A percentile compares a stretch with the other conserved stretches of the same genome.
phyloP scores from a whole-genome alignment of 2,113 vertebrate species.

The Sciurus niger region DNA sequence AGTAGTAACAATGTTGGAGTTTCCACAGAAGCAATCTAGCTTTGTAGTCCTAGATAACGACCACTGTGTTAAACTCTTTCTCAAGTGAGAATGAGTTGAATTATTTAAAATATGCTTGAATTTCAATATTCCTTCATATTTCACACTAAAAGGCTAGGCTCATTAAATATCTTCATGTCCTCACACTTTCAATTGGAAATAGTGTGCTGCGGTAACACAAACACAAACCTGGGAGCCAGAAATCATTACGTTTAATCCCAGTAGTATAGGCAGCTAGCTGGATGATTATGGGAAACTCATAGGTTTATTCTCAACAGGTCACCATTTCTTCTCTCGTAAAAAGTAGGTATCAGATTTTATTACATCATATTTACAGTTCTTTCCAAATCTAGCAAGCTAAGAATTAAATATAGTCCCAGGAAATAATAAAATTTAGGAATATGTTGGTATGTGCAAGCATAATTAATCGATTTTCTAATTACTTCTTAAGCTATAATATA shows the following conservation, averaged over 20 bases:
- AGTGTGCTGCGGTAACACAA: not conserved
- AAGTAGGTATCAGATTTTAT: not conserved
- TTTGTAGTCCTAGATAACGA: not conserved
- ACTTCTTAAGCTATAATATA: conserved; percentile 24
- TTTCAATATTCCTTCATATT: conserved; percentile 11
- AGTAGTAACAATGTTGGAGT: not conserved
- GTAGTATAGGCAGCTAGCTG: not conserved
- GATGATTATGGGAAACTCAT: not conserved
- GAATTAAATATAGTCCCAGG: conserved; percentile 32
- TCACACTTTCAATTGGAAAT: not conserved
- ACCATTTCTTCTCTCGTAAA: conserved; percentile 27
- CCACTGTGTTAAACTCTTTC: not conserved
- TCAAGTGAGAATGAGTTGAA: not conserved
- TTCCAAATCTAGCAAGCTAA: conserved; percentile 23
- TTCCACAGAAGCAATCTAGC: not conserved
- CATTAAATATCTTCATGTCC: conserved; percentile 30
- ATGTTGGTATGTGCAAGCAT: conserved; percentile 17
- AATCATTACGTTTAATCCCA: not conserved
- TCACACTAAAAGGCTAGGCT: not conserved
- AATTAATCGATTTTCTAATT: conserved; percentile 58
- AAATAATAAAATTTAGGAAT: conserved; percentile 36
- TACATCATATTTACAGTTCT: not conserved
- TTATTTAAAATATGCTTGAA: not conserved
- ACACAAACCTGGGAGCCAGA: not conserved
- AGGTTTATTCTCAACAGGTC: not conserved